These are phyloP conservation scores for Antedon bifida DNA, from an alignment of 35 echinoderm and acorn worm species.

Conservation along the genomic window DNA sequence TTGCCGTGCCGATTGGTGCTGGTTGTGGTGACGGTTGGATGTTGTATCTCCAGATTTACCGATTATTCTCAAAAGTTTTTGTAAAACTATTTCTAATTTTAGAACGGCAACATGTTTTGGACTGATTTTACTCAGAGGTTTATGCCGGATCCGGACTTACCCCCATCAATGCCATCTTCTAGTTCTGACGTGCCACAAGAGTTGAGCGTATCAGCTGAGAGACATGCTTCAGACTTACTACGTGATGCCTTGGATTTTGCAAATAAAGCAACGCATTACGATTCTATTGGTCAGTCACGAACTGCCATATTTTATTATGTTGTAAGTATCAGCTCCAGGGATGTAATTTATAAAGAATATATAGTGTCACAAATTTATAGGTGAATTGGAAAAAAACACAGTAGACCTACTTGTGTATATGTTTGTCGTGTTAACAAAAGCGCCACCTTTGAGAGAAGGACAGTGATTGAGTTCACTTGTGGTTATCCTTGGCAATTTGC, in stretches of 20 bases:
- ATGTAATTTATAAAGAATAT: background rate
- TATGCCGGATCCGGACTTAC: background rate
- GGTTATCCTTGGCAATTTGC: no score
- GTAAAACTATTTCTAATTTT: no score
- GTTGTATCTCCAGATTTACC: no score
- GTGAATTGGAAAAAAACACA: background rate
- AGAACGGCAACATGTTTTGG: conserved; percentile 23
- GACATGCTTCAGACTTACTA: conserved; percentile 37
- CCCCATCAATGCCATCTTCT: background rate
- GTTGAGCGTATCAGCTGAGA: background rate
- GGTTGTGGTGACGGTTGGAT: no score
- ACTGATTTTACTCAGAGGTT: conserved; percentile 17
- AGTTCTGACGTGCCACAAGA: background rate
- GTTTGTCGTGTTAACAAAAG: no score
- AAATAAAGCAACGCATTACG: conserved; percentile 51
- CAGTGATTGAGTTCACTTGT: no score
- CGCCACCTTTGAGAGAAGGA: no score
- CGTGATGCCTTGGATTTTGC: conserved; percentile 83
- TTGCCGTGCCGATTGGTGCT: no score
- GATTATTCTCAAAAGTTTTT: no score
- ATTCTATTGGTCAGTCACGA: conserved; percentile 45
- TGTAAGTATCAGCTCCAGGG: conserved; percentile 35
- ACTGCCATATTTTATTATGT: conserved; percentile 94
- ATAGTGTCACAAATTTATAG: background rate
- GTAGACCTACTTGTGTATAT: background rate